Base-by-base conservation (phyloP, 2,113 vertebrate genomes). In the Thamnophis sirtalis region DNA sequence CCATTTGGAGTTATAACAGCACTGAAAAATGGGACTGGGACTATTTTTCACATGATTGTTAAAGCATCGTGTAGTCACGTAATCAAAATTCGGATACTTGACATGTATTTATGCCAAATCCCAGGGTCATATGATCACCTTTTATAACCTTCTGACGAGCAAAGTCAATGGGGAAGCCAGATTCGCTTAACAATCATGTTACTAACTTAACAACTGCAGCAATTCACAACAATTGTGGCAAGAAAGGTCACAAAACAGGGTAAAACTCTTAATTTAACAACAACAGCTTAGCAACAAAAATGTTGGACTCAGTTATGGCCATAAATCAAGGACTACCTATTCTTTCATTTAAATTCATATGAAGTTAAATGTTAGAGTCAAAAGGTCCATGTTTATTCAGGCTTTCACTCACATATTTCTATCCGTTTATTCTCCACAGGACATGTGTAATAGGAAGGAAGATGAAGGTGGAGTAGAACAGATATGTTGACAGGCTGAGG, bases 401-500 rank as follows among this genome's bases (percentile, higher is more conserved):
- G 9, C 53, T 56, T 50, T 49, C 80, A 53, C 55, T 10, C 55
- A 85, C 87, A 92, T 51, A 89, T 92, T 92, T 89, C 84, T 58
- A 38, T 33, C 28, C 58, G 60, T 60, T 85, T 85, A 89, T 92
- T 89, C 73, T 53, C 91, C 15, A 33, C 49, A 50, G 80, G 48
- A 50, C 51, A 43, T 49, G 80, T 92, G 91, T 92, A 85, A 92
- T 63, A 92, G 91, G 91, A 92, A 92, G 91, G 91, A 92, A 92
- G 54, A 85, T 85, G 88, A 92, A 92, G 91, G 91, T 86, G 91
- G 88, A 86, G 91, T 63, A 84, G 88, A 84, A 53, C 55, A 89
- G 54, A 85, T 55, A 51, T 63, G 55, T 8, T 89, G 88, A 89
- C 91, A 92, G 88, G 9, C 88, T n/a, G 55, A 89, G 88, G 91